A percentile compares a stretch with the other conserved stretches of the same genome.
phyloP scores from a whole-genome alignment of 2,113 vertebrate genomes.

The Syngnathus floridae region DNA sequence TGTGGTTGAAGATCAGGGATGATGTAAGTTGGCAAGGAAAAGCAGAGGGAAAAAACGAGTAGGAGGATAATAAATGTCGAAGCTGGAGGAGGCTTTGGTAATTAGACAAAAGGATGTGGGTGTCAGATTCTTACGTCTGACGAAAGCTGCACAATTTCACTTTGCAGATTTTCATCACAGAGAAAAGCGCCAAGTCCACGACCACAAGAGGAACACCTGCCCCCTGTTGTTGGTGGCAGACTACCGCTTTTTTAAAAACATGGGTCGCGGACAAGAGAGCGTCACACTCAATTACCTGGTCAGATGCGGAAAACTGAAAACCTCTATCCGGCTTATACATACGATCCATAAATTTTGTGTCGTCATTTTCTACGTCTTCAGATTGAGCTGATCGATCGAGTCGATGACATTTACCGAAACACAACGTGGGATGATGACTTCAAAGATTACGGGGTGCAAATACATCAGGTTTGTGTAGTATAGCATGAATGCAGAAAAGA shows the following conservation, averaged over 20 bases:
- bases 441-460: conserved; percentile 93
- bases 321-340: background rate
- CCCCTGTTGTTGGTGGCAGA: conserved; percentile 92
- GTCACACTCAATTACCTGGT: conserved; percentile 96
- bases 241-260: conserved; percentile 88
- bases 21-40: background rate
- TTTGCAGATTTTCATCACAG: conserved; percentile 61
- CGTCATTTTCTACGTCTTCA: conserved; percentile 39
- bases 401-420: conserved; percentile 96
- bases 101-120: conserved; percentile 41
- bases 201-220: conserved; percentile 86
- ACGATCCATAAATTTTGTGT: conserved; percentile 2
- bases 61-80: conserved; percentile 38
- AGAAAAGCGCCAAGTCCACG: conserved; percentile 69
- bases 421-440: conserved; percentile 90
- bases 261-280: conserved; percentile 92
- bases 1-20: background rate
- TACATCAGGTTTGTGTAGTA: conserved; percentile 81
- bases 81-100: conserved; percentile 31
- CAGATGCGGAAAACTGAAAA: conserved; percentile 19
- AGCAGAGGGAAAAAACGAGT: conserved; percentile 11
- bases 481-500: background rate
- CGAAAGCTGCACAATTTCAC: background rate
- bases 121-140: conserved; percentile 12
- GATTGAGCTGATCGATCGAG: conserved; percentile 97